A percentile compares a stretch with the other conserved stretches of the same genome.
Evolutionary conservation across 2,888 invertebrate species (phyloP).

Genomic region (Latrodectus hesperus): DNA sequence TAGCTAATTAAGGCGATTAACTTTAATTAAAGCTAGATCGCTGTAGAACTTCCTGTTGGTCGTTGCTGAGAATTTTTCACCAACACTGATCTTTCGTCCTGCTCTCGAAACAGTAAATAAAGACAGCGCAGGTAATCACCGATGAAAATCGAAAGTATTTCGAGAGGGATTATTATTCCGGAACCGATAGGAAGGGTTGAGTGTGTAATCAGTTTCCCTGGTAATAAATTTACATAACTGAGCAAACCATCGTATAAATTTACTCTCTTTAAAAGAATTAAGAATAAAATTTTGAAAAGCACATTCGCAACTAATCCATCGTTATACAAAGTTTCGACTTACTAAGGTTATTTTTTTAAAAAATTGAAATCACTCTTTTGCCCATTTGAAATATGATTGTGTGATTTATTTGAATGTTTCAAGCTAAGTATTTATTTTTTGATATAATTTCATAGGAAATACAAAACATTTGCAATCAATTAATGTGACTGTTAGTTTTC

Average conservation of each 20-base stretch:
- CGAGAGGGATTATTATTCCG: background rate
- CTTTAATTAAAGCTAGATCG: slow-evolving; percentile 49
- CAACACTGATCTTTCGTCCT: too few relatives aligned
- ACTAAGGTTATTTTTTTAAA: too few relatives aligned
- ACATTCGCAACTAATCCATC: too few relatives aligned
- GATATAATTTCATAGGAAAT: too few relatives aligned
- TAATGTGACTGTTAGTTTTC: too few relatives aligned
- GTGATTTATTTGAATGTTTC: too few relatives aligned
- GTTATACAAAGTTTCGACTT: too few relatives aligned
- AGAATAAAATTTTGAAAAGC: too few relatives aligned
- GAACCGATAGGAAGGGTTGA: background rate
- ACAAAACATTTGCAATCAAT: too few relatives aligned
- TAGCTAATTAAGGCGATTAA: slow-evolving; percentile 60
- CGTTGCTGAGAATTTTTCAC: background rate
- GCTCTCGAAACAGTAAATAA: background rate
- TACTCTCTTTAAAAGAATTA: background rate
- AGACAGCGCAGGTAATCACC: background rate
- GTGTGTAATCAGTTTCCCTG: background rate
- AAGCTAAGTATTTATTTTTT: too few relatives aligned
- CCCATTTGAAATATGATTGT: too few relatives aligned
- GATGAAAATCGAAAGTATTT: background rate
- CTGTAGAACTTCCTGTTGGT: background rate
- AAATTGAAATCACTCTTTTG: too few relatives aligned
- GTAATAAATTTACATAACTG: background rate
- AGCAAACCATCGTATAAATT: background rate